Conservation (phyloP, 2,888 invertebrate species). For the Nomada hirtipes region DNA sequence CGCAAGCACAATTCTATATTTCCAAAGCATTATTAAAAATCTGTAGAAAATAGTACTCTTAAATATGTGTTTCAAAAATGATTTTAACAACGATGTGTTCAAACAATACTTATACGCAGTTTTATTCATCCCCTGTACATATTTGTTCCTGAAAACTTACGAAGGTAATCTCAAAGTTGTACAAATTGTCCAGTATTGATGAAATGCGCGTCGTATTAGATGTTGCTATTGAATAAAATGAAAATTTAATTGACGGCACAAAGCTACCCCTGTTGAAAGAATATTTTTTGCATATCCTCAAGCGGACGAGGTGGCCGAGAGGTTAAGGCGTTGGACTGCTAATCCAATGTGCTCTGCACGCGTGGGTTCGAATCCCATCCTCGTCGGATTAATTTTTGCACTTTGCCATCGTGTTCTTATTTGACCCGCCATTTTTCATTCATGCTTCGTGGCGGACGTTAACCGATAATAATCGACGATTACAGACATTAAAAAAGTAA, state of each 20-base stretch:
- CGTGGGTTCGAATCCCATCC: conserved; percentile 85
- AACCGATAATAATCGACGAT: neutral
- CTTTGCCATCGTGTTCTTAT: neutral
- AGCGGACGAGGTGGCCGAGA: conserved; percentile 83
- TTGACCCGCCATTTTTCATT: neutral
- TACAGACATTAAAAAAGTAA: neutral
- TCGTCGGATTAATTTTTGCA: conserved; percentile 76
- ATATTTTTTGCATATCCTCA: conserved; percentile 37
- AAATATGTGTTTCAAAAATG: too few species aligned
- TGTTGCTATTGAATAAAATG: neutral
- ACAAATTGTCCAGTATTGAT: too few species aligned
- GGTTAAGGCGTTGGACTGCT: conserved; percentile 85
- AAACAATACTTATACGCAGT: too few species aligned
- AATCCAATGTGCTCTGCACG: conserved; percentile 85
- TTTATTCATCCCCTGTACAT: too few species aligned
- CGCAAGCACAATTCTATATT: too few species aligned
- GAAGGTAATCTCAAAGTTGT: too few species aligned
- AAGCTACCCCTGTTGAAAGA: conserved; percentile 41
- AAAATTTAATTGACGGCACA: neutral
- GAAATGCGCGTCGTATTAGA: neutral
- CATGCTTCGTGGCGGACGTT: too few species aligned
- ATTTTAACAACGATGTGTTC: too few species aligned
- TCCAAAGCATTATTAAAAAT: too few species aligned
- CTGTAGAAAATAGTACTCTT: too few species aligned
- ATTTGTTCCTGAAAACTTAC: too few species aligned